Evolutionary conservation across 2,888 invertebrate genomes (phyloP).

Genomic region (Acanthosepion lycidas): DNA sequence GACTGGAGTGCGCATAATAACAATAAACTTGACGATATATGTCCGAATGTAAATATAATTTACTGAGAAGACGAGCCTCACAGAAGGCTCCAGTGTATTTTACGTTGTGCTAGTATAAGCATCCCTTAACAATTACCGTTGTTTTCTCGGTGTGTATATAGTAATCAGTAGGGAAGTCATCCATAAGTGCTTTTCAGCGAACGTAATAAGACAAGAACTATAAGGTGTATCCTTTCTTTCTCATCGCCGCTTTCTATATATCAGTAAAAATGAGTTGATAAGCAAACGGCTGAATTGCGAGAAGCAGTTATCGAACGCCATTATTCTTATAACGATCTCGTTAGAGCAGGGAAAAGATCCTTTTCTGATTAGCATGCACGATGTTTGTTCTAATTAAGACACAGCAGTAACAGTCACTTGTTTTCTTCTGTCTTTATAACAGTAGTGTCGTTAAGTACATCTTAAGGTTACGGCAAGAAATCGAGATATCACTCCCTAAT

Average conservation of each 20-base stretch:
- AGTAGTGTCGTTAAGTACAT: neutral
- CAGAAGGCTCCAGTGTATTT: neutral
- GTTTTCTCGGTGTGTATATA: neutral
- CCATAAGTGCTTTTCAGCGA: neutral
- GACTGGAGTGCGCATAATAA: too few relatives aligned
- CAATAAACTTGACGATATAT: too few relatives aligned
- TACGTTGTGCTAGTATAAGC: neutral
- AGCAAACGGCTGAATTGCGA: neutral
- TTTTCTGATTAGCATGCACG: neutral
- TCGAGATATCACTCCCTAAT: too few relatives aligned
- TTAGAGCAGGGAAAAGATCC: neutral
- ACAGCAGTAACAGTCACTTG: neutral
- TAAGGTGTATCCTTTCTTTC: neutral
- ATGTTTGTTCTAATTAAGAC: neutral
- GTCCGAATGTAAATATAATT: too few relatives aligned
- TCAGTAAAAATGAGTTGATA: neutral
- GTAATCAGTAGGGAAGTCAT: neutral
- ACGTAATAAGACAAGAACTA: neutral
- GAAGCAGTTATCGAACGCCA: neutral
- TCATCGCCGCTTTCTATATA: neutral
- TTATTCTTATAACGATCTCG: slow-evolving; percentile 11
- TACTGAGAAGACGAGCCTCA: too few relatives aligned
- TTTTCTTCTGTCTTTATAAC: neutral
- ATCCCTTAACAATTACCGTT: neutral
- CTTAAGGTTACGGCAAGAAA: neutral